These are phyloP conservation scores for Eugnorisma glareosa DNA, from an alignment of 2,888 invertebrate genomes.

Conservation along the genomic window DNA sequence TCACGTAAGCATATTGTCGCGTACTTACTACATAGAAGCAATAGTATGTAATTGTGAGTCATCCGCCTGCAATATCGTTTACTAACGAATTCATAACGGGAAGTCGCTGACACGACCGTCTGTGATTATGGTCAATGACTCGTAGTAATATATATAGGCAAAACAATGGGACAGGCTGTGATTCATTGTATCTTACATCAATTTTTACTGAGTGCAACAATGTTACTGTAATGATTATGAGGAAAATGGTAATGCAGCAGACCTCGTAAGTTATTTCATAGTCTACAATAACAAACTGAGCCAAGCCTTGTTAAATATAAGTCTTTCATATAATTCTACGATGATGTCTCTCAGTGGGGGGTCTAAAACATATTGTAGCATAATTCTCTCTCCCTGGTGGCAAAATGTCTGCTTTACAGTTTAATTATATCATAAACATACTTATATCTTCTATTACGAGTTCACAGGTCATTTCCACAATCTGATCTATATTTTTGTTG, in stretches of 20 bases:
- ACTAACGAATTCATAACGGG: conserved; percentile 86
- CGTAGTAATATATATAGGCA: conserved; percentile 71
- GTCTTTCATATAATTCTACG: conserved; percentile 5
- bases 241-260: conserved; percentile 36
- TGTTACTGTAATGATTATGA: conserved; percentile 29
- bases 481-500: conserved; percentile 35
- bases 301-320: neutral
- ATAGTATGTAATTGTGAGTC: conserved; percentile 78
- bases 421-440: conserved; percentile 9
- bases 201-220: neutral
- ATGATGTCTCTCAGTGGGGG: conserved; percentile 57
- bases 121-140: conserved; percentile 86
- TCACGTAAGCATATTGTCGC: conserved; percentile 76
- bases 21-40: conserved; percentile 33
- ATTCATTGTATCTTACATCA: conserved; percentile 37
- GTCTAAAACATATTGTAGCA: conserved; percentile 14
- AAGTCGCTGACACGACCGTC: conserved; percentile 78
- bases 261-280: conserved; percentile 51
- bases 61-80: conserved; percentile 75
- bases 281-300: conserved; percentile 32
- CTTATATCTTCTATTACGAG: conserved; percentile 30
- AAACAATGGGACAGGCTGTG: conserved; percentile 75
- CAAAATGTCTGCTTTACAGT: conserved; percentile 8
- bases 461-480: conserved; percentile 47
- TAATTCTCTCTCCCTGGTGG: conserved; percentile 6